Base-by-base conservation (phyloP, 2,113 vertebrate genomes). In the Mustela nigripes region DNA sequence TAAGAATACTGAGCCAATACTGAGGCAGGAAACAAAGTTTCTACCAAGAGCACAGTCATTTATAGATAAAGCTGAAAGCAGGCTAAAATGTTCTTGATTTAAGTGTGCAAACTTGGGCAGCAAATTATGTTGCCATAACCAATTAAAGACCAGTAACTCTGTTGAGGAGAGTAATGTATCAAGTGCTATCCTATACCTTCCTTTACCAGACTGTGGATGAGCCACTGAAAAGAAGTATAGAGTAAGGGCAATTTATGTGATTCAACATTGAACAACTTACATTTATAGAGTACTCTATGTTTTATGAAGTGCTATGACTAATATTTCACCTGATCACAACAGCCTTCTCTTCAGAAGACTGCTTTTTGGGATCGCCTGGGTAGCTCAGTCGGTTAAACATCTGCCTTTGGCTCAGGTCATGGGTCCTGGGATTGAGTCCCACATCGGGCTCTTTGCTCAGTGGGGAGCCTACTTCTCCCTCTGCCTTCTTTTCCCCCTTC, bases 301-400 rank as follows among this genome's bases (percentile, higher is more conserved):
- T 91, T 95, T 78, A 71, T 48, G 85, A 95, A 92, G 39, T 91
- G 22, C 53, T 82, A 62, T 26, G 21, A 81, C 21, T 91, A 92
- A 33, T 45, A 12, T 21, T 78, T 50, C 33, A 83, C 85, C 62
- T 86, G 39, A 58, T 31, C 60, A 73, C 39, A 93, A 56, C 1
- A 50, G 11, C 5, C 12, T 26, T 69, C 60, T 80, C 24, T 80
- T 91, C 60, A 60, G 69, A 80, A 94, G 84, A 58, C 5, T 2
- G 15, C 21, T 26, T 28, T 87, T 71, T 89, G 62, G 63, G 63
- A 31, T 16, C 6, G 2, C 14, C 14, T 67, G 63, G 31, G 31
- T 16, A 7, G 63, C 63, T 16, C 63, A 65, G 63, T 65, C 0
- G 2, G 28, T 65, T 15, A 65, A 65, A 28, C 14, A 15, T 7